A percentile compares a stretch with the other conserved stretches of the same genome.
These are phyloP conservation scores for Blastobasis lacticolella DNA, from an alignment of 2,888 invertebrate genomes.

Conservation along the genomic window DNA sequence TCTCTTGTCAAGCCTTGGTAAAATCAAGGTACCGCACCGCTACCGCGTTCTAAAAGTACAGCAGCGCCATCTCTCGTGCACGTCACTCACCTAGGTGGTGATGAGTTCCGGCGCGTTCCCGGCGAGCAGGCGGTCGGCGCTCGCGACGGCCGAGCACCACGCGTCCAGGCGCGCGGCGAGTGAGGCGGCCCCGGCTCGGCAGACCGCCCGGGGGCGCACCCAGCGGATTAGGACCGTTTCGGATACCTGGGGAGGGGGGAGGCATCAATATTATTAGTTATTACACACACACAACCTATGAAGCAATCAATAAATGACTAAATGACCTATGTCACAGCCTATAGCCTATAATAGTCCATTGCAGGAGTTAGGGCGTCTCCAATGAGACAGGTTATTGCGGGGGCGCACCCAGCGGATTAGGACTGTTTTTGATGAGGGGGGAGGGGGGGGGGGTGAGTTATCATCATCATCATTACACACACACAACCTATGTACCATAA, in stretches of 20 bases:
- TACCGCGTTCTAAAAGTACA: too few species aligned
- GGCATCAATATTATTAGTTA: neutral
- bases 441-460: neutral
- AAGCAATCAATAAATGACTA: neutral
- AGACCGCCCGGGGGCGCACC: constrained; percentile 57
- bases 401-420: too few species aligned
- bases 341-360: neutral
- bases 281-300: neutral
- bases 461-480: neutral
- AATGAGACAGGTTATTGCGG: neutral
- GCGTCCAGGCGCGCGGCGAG: constrained; percentile 45
- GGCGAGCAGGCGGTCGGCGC: constrained; percentile 40
- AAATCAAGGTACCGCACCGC: too few species aligned
- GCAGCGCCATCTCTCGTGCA: too few species aligned
- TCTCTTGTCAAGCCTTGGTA: too few species aligned
- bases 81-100: constrained; percentile 14
- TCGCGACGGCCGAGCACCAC: constrained; percentile 46
- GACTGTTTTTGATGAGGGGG: constrained; percentile 45
- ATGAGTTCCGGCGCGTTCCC: constrained; percentile 42
- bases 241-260: constrained; percentile 34
- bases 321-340: neutral
- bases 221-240: constrained; percentile 44
- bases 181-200: constrained; percentile 39
- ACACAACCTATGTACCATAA: neutral
- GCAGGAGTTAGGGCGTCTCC: neutral